phyloP scores from a whole-genome alignment of 2,888 invertebrate species.

The Melanostoma scalare region DNA sequence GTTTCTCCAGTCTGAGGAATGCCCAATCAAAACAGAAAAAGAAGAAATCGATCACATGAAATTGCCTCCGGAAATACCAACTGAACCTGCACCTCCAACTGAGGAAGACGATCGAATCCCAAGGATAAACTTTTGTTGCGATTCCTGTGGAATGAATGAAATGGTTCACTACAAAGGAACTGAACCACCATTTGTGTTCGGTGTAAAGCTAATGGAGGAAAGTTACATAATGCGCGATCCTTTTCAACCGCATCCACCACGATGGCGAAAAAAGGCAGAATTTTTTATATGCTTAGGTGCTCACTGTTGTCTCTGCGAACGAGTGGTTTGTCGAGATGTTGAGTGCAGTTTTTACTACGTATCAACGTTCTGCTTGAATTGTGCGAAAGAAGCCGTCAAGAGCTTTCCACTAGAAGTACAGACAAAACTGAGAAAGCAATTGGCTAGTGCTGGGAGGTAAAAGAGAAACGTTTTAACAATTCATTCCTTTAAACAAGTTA shows the following conservation, averaged over 20 bases:
- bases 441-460: conserved; percentile 55
- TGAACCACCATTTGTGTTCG: conserved; percentile 88
- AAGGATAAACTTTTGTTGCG: conserved; percentile 83
- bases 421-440: conserved; percentile 84
- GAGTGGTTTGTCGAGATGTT: conserved; percentile 87
- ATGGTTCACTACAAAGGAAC: conserved; percentile 89
- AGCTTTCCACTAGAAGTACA: conserved; percentile 88
- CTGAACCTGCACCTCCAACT: conserved; percentile 45
- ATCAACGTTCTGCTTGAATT: conserved; percentile 88
- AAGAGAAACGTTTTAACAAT: too few species aligned
- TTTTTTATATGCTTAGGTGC: conserved; percentile 88
- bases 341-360: conserved; percentile 92
- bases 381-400: conserved; percentile 85
- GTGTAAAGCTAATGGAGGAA: conserved; percentile 86
- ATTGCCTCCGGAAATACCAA: conserved; percentile 46
- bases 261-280: conserved; percentile 85
- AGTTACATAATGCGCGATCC: conserved; percentile 93
- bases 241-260: conserved; percentile 85
- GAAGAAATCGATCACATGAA: conserved; percentile 77
- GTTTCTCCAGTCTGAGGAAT: background rate
- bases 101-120: conserved; percentile 78
- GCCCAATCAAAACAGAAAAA: conserved; percentile 74
- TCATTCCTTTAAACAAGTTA: too few species aligned
- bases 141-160: conserved; percentile 86
- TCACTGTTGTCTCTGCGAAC: conserved; percentile 88